These are phyloP conservation scores for Orycteropus afer DNA, from an alignment of 2,113 vertebrate species.

Conservation along the genomic window DNA sequence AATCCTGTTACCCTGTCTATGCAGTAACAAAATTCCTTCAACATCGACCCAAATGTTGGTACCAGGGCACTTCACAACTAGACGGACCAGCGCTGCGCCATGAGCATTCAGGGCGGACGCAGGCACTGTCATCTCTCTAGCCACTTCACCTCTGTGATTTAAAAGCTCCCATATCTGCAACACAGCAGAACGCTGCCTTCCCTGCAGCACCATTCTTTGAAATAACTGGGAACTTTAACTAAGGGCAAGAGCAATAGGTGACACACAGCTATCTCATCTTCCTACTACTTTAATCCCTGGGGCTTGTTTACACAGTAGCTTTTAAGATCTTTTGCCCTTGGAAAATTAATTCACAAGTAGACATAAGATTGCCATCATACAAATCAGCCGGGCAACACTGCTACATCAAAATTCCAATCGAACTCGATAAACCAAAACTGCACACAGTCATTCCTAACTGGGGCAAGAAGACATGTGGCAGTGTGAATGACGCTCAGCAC, in stretches of 20 bases:
- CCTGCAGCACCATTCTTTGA: not conserved
- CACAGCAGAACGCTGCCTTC: not conserved
- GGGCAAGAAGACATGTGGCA: not conserved
- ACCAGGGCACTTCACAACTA: not conserved
- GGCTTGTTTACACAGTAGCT: not conserved
- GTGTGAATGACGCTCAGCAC: not conserved
- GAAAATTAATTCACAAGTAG: not conserved
- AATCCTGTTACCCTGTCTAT: conserved; percentile 28
- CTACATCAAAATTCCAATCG: not conserved
- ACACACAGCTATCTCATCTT: not conserved
- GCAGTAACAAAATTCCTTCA: not conserved
- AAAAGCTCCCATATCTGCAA: not conserved
- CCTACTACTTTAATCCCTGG: not conserved
- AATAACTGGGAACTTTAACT: not conserved
- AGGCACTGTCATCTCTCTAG: not conserved
- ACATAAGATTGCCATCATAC: not conserved
- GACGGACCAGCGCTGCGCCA: not conserved
- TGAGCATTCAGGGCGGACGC: too few relatives aligned
- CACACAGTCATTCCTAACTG: not conserved
- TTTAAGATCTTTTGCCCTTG: not conserved
- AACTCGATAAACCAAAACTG: not conserved
- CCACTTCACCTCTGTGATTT: not conserved
- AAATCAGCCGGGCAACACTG: not conserved
- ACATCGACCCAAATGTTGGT: not conserved
- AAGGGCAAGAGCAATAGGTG: not conserved